phyloP scores from a whole-genome alignment of 2,113 vertebrate genomes.

The Neofelis nebulosa region DNA sequence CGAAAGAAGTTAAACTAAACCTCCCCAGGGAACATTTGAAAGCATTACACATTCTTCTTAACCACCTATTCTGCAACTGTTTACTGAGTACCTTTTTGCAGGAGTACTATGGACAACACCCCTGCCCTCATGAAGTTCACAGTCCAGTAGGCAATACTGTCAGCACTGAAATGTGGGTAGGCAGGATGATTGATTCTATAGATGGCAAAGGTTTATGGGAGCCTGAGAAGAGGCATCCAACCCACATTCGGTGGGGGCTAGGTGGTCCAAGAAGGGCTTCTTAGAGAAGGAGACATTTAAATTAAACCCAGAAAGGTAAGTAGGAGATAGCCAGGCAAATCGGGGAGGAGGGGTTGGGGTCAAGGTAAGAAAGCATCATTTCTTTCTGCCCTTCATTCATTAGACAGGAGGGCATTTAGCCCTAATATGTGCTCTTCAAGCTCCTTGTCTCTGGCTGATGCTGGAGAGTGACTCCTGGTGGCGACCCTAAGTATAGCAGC shows the following conservation, averaged over 20 bases:
- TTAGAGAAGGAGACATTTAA: background rate
- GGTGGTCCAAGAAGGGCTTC: background rate
- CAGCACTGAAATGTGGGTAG: background rate
- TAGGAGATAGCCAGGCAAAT: background rate
- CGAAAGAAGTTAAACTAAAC: conserved; percentile 36
- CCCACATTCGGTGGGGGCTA: background rate
- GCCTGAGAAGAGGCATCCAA: background rate
- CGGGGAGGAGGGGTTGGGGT: background rate
- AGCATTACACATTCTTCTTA: background rate
- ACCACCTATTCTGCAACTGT: background rate
- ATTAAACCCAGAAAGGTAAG: background rate
- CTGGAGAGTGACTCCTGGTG: background rate
- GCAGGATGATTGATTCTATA: background rate
- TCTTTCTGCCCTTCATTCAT: background rate
- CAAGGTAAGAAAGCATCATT: background rate
- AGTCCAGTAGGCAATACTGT: background rate
- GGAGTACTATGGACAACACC: background rate
- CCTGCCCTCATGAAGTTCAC: background rate
- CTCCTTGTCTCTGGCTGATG: background rate
- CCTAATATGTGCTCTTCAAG: background rate
- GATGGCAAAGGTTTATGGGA: background rate
- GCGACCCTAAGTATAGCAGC: background rate
- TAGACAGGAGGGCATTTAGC: background rate
- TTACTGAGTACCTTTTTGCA: background rate
- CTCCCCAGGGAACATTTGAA: background rate